Base-by-base conservation (phyloP, 2,113 vertebrate genomes). In the Psittacula cyanocephala region DNA sequence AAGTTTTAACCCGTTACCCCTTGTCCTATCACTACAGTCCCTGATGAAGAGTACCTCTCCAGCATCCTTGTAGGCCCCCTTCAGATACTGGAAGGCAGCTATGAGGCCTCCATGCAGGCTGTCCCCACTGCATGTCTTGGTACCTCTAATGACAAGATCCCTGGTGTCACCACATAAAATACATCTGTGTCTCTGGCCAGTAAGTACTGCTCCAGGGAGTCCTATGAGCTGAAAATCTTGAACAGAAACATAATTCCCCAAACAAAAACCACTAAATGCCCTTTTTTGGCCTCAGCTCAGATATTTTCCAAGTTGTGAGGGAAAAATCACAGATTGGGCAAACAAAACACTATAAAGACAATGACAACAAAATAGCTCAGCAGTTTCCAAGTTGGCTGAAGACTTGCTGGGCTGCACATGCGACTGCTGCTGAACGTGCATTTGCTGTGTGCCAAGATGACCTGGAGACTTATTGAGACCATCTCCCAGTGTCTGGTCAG, bases 121-220 rank as follows among this genome's bases (percentile, higher is more conserved):
- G 9, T 69, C 22, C 29, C 13, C 6, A 39, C 44, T 1, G 1
- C 23, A 28, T 16, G 24, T 27, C 37, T 71, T 3, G 0, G 28
- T 87, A 44, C 11, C 31, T 68, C 33, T 15, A 35, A 19, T 13
- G 29, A 70, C 29, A 20, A 17, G 28, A 77, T 63, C 7, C 19
- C 16, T 1, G 0, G 7, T 69, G 44, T 55, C 27, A 31, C 3
- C 10, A 5, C 27, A n/a, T 57, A 57, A 31, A n/a, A 57, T 57
- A 22, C 31, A 68, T 24, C 17, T 75, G 4, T 46, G 25, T 33
- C 44, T 70, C 29, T 84, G 55, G 3, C 18, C 49, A 13, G 29
- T 31, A 50, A n/a, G 3, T 87, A 24, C 17, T 41, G 44, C 41
- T 87, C 18, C 39, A 76, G 33, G 16, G 24, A 79, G 23, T 60